phyloP scores from a whole-genome alignment of 2,113 vertebrate genomes.

The Coracopsis vasa region DNA sequence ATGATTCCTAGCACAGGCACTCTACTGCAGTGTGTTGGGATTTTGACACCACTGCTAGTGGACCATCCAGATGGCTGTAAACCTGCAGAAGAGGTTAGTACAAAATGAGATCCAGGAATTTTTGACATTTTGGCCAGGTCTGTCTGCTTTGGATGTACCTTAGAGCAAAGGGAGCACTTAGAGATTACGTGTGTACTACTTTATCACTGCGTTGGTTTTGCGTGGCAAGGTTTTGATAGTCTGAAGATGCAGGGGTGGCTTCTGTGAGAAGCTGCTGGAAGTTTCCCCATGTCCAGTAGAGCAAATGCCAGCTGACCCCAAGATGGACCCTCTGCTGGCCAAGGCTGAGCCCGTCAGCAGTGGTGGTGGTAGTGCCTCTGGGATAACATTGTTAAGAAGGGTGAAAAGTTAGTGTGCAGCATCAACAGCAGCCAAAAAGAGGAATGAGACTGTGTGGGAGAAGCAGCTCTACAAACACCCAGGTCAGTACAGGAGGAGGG shows the following conservation, averaged over 20 bases:
- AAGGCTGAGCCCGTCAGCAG: neutral
- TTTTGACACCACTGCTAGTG: neutral
- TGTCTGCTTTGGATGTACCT: neutral
- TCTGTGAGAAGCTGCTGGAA: neutral
- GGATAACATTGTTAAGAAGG: neutral
- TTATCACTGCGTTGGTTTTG: neutral
- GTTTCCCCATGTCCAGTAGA: neutral
- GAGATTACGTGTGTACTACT: accelerated
- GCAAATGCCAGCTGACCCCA: neutral
- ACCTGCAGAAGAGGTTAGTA: conserved; percentile 54
- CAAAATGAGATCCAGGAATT: neutral
- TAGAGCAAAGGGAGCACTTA: neutral
- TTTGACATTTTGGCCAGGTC: neutral
- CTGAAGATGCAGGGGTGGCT: accelerated
- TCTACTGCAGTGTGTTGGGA: neutral
- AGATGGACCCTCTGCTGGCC: neutral
- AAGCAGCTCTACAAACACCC: neutral
- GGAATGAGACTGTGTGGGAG: neutral
- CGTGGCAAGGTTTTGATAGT: neutral
- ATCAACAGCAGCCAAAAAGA: neutral
- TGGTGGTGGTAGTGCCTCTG: neutral
- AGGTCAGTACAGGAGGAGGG: neutral
- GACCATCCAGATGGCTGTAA: conserved; percentile 51
- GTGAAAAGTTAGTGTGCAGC: neutral
- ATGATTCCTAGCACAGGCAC: neutral